Evolutionary conservation across 1,140 invertebrate species (phyloP), one percentile per base, ranked within the genome.

Genomic region (Dinothrombium tinctorium): DNA sequence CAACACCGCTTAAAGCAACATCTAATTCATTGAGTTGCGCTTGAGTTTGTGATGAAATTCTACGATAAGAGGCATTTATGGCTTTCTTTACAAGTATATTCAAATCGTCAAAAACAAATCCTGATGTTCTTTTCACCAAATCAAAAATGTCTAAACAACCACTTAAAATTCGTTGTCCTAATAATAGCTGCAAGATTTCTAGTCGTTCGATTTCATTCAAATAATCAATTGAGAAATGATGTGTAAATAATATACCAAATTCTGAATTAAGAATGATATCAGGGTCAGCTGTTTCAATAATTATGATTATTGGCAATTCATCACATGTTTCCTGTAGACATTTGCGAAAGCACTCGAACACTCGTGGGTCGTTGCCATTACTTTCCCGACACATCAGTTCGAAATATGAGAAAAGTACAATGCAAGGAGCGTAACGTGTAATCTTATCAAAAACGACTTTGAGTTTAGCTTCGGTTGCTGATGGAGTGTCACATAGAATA

Each of bases 381-480:
- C 53, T 50, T 31, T 57, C 53, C 42, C 54, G 56, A 1, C 54
- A 54, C 19, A 61, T 40, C 39, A 52, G 49, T 49, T 61, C 51
- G 22, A 61, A 49, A 57, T 76, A 73, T 46, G 64, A 66, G 14
- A 80, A 58, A 26, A 67, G 56, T n/a, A 79, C 48, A 41, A 79
- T 56, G 49, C 72, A 69, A 7, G 76, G 76, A 32, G 67, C 58
- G 47, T 49, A 58, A n/a, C 46, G 46, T 31, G 33, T 46, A 12
- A 51, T 54, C 57, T 54, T 53, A 3, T 42, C 37, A 41, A 78
- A 60, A 6, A 64, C 51, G 26, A 65, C 66, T 46, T 66, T 66
- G 1, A 80, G 51, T 57, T 72, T 74, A 26, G 67, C 63, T 59
- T 78, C 76, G 8, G 68, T 72, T 49, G 74, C 69, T 12, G 67